Conservation (phyloP, 2,888 invertebrate genomes). For the Drosophila longiperda region DNA sequence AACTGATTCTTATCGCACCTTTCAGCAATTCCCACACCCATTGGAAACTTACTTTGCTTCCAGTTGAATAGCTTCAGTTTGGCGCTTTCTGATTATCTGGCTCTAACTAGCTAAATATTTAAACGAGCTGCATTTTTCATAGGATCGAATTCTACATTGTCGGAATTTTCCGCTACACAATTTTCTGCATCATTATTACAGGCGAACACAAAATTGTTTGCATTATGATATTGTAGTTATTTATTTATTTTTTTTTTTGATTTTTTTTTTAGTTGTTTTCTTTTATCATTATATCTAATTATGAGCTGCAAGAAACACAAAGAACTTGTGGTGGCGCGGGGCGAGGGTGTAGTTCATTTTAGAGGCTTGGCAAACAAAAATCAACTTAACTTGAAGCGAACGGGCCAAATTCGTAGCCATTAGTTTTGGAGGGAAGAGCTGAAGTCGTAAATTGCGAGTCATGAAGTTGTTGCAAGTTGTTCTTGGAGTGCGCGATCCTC, state of each 20-base stretch:
- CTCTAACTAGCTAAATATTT: conserved; percentile 38
- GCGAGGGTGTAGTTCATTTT: conserved; percentile 19
- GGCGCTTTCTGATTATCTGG: conserved; percentile 19
- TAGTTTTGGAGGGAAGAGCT: conserved; percentile 28
- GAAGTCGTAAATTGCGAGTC: conserved; percentile 16
- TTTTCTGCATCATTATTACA: conserved; percentile 67
- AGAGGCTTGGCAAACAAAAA: conserved; percentile 68
- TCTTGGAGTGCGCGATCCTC: conserved; percentile 33
- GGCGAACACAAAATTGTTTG: conserved; percentile 66
- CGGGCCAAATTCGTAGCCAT: conserved; percentile 44
- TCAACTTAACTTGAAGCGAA: conserved; percentile 35
- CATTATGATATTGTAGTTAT: conserved; percentile 53
- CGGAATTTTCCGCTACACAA: conserved; percentile 54
- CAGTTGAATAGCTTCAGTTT: conserved; percentile 44
- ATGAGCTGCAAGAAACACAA: conserved; percentile 54
- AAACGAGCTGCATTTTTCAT: conserved; percentile 41
- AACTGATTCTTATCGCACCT: conserved; percentile 13
- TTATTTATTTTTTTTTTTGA: background rate
- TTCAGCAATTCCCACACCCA: conserved; percentile 16
- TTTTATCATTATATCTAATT: conserved; percentile 78
- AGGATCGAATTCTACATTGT: conserved; percentile 27
- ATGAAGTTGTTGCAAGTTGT: conserved; percentile 26
- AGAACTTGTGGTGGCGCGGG: conserved; percentile 32
- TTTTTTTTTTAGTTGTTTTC: conserved; percentile 5
- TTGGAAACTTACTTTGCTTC: conserved; percentile 11